Conservation (phyloP, 1,140 invertebrate genomes). For the Drosophila busckii region DNA sequence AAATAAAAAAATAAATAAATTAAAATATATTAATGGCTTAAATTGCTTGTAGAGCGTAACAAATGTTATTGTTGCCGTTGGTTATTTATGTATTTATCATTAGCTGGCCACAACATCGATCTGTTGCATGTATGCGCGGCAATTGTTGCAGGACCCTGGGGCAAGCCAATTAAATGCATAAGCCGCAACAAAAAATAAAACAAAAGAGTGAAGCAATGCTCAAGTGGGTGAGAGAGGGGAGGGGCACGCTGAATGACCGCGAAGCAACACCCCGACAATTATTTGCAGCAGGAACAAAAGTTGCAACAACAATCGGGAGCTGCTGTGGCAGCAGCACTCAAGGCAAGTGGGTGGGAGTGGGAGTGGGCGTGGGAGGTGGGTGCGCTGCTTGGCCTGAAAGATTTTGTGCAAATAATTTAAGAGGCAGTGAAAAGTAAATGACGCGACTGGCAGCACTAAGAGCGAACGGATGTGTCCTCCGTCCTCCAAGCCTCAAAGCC, state of each 20-base stretch:
- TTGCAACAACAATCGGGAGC: constrained; percentile 7
- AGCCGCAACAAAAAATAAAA: constrained; percentile 51
- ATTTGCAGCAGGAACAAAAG: constrained; percentile 29
- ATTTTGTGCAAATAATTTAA: constrained; percentile 72
- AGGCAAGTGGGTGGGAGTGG: constrained; percentile 2
- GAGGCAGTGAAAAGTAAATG: constrained; percentile 40
- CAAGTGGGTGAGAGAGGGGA: not conserved
- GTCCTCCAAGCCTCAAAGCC: too few species aligned
- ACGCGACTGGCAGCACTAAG: too few species aligned
- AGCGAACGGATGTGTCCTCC: too few species aligned
- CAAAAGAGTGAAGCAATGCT: constrained; percentile 13
- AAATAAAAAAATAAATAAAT: too few species aligned
- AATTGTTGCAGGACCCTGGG: constrained; percentile 21
- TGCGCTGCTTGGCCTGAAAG: constrained; percentile 46
- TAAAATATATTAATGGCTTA: too few species aligned
- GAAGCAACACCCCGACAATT: constrained; percentile 37
- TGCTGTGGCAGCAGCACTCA: constrained; percentile 24
- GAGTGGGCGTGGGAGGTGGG: too few species aligned
- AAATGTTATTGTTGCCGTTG: constrained; percentile 30
- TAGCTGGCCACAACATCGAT: constrained; percentile 40
- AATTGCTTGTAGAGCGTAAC: too few species aligned
- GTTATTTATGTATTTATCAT: constrained; percentile 55
- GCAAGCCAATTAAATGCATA: constrained; percentile 68
- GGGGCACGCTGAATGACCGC: constrained; percentile 12
- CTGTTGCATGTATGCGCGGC: not conserved